Evolutionary conservation across 2,113 vertebrate species (phyloP).

Genomic region (Urocolius indicus): DNA sequence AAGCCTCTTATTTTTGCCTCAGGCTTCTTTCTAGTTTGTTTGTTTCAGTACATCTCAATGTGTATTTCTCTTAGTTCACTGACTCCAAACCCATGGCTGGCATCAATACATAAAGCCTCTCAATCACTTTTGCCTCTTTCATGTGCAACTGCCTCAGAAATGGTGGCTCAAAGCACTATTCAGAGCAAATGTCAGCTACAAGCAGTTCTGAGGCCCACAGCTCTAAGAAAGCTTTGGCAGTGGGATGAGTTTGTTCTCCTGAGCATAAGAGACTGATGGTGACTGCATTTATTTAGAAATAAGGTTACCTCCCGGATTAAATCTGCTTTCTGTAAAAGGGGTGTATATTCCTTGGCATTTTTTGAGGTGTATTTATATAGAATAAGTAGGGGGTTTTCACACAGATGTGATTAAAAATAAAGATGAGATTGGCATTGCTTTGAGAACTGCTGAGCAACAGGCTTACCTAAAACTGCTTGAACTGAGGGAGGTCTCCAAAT

Average conservation of each 20-base stretch:
- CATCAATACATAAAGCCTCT: neutral
- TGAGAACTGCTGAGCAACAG: neutral
- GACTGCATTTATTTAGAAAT: neutral
- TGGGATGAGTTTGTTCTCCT: neutral
- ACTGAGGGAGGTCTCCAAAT: neutral
- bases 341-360: neutral
- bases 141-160: conserved; percentile 5
- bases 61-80: conserved; percentile 56
- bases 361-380: neutral
- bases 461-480: neutral
- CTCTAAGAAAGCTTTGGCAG: neutral
- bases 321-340: neutral
- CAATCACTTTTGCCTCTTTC: conserved; percentile 6
- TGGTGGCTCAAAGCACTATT: neutral
- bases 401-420: neutral
- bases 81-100: conserved; percentile 52
- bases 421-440: neutral
- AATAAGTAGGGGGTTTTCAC: neutral
- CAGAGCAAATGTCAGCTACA: neutral
- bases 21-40: conserved; percentile 53
- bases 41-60: conserved; percentile 51
- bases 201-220: neutral
- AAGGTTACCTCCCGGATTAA: neutral
- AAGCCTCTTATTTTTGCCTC: conserved; percentile 58
- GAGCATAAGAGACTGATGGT: neutral